Conservation (phyloP, 1,140 invertebrate genomes). For the Aphelinus certus region DNA sequence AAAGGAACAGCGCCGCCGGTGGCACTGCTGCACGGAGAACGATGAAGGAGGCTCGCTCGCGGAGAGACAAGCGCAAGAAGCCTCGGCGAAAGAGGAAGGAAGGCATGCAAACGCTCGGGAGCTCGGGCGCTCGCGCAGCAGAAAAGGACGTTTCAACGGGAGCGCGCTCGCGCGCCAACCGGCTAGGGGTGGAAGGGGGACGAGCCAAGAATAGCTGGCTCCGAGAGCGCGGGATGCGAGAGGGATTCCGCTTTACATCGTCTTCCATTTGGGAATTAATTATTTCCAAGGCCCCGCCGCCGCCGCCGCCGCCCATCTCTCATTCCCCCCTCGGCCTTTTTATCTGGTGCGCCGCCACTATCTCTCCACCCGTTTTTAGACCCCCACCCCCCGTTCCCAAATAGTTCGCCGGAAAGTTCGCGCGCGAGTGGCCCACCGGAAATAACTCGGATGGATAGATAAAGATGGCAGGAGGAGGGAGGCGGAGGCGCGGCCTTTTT, state of each 20-base stretch:
- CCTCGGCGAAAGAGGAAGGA: not conserved
- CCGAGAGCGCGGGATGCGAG: not conserved
- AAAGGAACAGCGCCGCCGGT: not conserved
- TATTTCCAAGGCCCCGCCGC: conserved; percentile 34
- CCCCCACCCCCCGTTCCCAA: no score
- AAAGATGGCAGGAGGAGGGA: not conserved
- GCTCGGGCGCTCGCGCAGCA: no score
- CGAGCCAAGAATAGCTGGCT: conserved; percentile 12
- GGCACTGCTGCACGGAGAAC: not conserved
- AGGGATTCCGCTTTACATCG: conserved; percentile 39
- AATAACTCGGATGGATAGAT: conserved; percentile 30
- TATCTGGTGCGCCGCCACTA: no score
- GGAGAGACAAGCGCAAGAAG: conserved; percentile 10
- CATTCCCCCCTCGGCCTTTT: not conserved
- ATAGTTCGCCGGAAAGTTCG: no score
- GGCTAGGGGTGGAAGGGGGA: conserved; percentile 20
- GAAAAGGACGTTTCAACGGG: conserved; percentile 11
- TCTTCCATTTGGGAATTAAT: conserved; percentile 45
- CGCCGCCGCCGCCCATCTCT: not conserved
- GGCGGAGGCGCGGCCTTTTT: no score
- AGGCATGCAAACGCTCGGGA: no score
- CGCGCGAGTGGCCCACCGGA: not conserved
- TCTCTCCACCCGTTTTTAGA: no score
- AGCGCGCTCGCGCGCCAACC: no score
- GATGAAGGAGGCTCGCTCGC: not conserved